Evolutionary conservation across 2,888 invertebrate species (phyloP), one percentile per base, ranked within the genome.

Genomic region (Sphaerophoria rueppellii): DNA sequence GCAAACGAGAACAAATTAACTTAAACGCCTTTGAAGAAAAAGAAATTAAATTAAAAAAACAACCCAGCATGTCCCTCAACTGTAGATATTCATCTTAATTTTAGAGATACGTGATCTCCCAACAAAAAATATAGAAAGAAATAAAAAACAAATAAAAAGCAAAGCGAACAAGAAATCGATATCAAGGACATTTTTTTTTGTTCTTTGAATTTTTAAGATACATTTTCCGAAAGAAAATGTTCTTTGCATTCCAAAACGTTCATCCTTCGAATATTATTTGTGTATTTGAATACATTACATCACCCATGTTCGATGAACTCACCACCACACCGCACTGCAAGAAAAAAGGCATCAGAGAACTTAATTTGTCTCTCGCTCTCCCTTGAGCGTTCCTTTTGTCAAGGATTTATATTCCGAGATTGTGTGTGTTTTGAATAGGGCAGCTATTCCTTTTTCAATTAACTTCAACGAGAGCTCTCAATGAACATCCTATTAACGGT

Each of bases 401-500:
- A 46, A 9, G 34, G 37, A 7, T 48, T 34, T 61, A 50, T 43
- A 55, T 24, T 24, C 3, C 4, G 7, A 52, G 16, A 52, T 61
- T 54, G 76, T 55, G 9, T 14, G 11, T n/a, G 6, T 46, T 46
- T 46, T 46, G 12, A 11, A n/a, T 6, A 52, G 9, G 24, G 40
- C 58, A 58, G 58, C 9, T 63, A 77, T 85, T 77, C 85, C 77
- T 77, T 85, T 85, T 85, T 85, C 85, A 85, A 85, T 85, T 85
- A 85, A 85, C 85, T 85, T 85, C 77, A 72, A 85, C 81, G 70
- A 85, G 85, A 77, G 81, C 73, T 73, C 85, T 85, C 76, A 81
- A 81, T 81, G 81, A 81, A 81, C 81, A 85, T 81, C 81, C 85
- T 85, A 85, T 85, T 85, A 85, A 85, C 54, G 85, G 72, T 77